Conservation (phyloP, 1,140 invertebrate genomes). For the Anagrus nilaparvatae region DNA sequence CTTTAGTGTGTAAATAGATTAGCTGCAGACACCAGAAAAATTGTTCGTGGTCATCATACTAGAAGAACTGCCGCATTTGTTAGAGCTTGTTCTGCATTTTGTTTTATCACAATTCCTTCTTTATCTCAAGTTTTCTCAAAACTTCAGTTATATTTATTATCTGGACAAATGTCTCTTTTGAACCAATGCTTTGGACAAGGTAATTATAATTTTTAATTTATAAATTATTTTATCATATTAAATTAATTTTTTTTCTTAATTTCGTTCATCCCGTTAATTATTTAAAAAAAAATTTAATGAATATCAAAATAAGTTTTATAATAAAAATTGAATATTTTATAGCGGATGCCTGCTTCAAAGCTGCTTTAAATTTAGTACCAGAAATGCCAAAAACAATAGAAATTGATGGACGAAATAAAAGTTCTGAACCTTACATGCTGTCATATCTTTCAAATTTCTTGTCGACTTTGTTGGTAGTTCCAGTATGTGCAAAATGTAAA, state of each 20-base stretch:
- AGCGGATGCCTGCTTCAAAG: conserved; percentile 91
- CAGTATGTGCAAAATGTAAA: conserved; percentile 51
- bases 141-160: conserved; percentile 76
- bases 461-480: conserved; percentile 75
- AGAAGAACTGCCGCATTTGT: conserved; percentile 75
- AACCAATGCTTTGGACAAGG: conserved; percentile 90
- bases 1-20: conserved; percentile 69
- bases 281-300: conserved; percentile 9
- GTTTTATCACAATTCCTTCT: conserved; percentile 92
- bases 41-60: conserved; percentile 68
- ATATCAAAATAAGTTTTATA: background rate
- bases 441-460: conserved; percentile 69
- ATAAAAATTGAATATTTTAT: conserved; percentile 16
- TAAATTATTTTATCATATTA: background rate
- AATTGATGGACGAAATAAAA: conserved; percentile 61
- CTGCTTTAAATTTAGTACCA: conserved; percentile 66
- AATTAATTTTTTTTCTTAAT: conserved; percentile 5
- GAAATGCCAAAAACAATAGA: conserved; percentile 69
- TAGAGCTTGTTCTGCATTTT: conserved; percentile 89
- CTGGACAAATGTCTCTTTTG: conserved; percentile 78
- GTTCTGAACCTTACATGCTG: conserved; percentile 60
- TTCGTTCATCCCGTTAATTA: conserved; percentile 7
- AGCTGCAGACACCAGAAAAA: conserved; percentile 59
- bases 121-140: conserved; percentile 63
- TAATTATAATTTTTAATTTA: no score